Percentiles rank a stretch among this genome's conserved stretches.
Evolutionary conservation across 2,888 invertebrate genomes (phyloP).

Genomic region (Notodonta ziczac): DNA sequence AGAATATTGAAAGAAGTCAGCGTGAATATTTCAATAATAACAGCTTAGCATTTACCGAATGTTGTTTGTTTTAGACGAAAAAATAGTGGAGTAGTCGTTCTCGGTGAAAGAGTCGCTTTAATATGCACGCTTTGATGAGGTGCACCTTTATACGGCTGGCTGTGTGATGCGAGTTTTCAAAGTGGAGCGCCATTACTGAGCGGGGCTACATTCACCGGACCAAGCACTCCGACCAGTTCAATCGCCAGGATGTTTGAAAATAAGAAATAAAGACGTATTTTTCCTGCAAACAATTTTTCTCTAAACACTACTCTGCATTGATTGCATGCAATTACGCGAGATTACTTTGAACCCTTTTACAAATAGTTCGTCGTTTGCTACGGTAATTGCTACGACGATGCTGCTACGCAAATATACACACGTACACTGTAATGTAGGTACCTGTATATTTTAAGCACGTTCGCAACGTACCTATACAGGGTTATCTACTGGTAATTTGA

Average conservation of each 20-base stretch:
- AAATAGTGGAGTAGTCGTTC: conserved; percentile 31
- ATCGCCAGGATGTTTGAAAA: conserved; percentile 30
- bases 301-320: conserved; percentile 10
- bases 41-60: conserved; percentile 8
- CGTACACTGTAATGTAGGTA: background rate
- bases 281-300: conserved; percentile 6
- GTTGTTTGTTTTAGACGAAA: conserved; percentile 23
- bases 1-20: background rate
- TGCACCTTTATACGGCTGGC: conserved; percentile 56
- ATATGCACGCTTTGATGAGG: conserved; percentile 64
- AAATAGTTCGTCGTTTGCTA: conserved; percentile 1
- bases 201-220: conserved; percentile 43
- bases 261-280: conserved; percentile 16
- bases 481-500: too few species aligned
- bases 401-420: background rate
- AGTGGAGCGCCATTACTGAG: conserved; percentile 47
- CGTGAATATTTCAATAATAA: conserved; percentile 13
- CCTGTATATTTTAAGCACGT: too few species aligned
- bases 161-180: conserved; percentile 52
- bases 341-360: background rate
- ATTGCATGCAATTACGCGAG: conserved; percentile 8
- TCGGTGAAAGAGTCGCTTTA: conserved; percentile 54
- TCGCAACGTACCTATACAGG: too few species aligned
- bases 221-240: conserved; percentile 32
- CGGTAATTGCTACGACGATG: conserved; percentile 1